Base-by-base conservation (phyloP, 2,797 vertebrate species). In the Phataginus tetradactyla region DNA sequence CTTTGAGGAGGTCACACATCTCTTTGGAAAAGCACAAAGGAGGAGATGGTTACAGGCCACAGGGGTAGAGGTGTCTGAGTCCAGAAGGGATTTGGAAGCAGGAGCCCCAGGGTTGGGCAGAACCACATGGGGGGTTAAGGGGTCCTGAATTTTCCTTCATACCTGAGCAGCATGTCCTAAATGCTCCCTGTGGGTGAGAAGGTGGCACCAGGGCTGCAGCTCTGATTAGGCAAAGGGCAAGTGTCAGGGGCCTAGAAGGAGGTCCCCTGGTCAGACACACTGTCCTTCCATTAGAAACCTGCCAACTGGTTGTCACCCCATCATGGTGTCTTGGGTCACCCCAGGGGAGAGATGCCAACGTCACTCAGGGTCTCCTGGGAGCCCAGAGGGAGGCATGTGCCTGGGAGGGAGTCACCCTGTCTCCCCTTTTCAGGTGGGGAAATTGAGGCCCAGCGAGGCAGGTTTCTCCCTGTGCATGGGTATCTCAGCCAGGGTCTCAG, bases 41-140 rank as follows among this genome's bases (percentile, higher is more conserved):
- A 29, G 37, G 7, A 3, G 37, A 12, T 0, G 2, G 13, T 34
- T 0, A 5, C 32, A 5, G 42, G 45, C n/a, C 1, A 13, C 0
- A 0, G 78, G 29, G 1, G 0, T 37, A 6, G 20, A 32, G 27
- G n/a, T 42, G 29, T 25, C 39, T 1, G 64, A 1, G n/a, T 7
- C 23, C 32, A 9, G 69, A 34, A 11, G 11, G 53, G 21, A 21
- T 15, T 1, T 21, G 8, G 29, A 9, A 29, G 1, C 7, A 7
- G n/a, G 81, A 29, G 32, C 5, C 4, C 9, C 27, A 13, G 2
- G 29, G 45, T 45, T 0, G 32, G 25, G n/a, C 21, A 13, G 49
- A 5, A 18, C 13, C 0, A 18, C 45, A 29, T 5, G 34, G 66
- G 66, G 45, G 45, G 1, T 11, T 3, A 39, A 2, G 18, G 69